These are phyloP conservation scores for Platichthys flesus DNA, from an alignment of 2,113 vertebrate genomes.

Conservation along the genomic window DNA sequence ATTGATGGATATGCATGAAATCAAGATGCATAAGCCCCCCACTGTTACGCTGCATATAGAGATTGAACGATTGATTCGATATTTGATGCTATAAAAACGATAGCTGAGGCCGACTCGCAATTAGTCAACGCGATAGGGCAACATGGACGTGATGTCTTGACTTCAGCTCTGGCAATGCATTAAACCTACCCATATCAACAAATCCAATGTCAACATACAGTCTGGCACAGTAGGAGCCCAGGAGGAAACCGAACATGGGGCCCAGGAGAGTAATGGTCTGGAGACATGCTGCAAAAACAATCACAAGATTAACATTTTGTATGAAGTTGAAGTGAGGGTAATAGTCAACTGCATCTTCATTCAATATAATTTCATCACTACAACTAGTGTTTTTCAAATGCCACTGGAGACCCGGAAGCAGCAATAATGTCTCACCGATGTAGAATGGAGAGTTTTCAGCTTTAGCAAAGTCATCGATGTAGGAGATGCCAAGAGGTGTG, in stretches of 20 bases:
- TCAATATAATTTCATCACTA: not conserved
- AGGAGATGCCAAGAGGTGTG: slow-evolving; percentile 90
- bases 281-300: slow-evolving; percentile 81
- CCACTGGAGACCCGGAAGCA: not conserved
- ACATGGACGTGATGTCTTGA: not conserved
- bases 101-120: too few relatives aligned
- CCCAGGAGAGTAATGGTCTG: slow-evolving; percentile 87
- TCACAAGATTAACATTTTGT: too few relatives aligned
- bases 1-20: too few relatives aligned
- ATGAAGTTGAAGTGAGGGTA: not conserved
- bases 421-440: slow-evolving; percentile 80
- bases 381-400: not conserved
- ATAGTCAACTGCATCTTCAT: too few relatives aligned
- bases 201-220: slow-evolving; percentile 94
- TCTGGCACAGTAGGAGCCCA: slow-evolving; percentile 87
- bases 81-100: too few relatives aligned
- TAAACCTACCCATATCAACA: slow-evolving; percentile 82
- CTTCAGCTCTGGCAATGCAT: not conserved
- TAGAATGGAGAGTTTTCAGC: slow-evolving; percentile 89
- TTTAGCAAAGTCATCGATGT: slow-evolving; percentile 91
- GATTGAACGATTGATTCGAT: too few relatives aligned
- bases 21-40: too few relatives aligned
- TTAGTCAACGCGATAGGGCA: too few relatives aligned
- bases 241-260: slow-evolving; percentile 85
- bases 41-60: too few relatives aligned